Base-by-base conservation (phyloP, 2,113 vertebrate species). In the Pelodiscus sinensis region DNA sequence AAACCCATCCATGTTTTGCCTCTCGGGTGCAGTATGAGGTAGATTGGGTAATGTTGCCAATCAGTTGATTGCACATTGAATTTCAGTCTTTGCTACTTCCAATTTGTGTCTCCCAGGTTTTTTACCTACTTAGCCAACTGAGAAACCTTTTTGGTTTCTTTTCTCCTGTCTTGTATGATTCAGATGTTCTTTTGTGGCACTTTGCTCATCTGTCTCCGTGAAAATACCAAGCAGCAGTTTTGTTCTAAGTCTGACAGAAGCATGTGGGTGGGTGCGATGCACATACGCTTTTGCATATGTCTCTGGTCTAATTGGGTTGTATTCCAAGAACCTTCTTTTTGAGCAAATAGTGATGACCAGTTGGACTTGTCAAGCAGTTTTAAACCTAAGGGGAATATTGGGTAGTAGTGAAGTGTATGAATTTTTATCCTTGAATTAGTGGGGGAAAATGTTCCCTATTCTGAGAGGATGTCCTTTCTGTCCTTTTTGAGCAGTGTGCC, bases 401-500 rank as follows among this genome's bases (percentile, higher is more conserved):
- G 89, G 82, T 93, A 90, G 71, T 52, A 56, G 73, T 62, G 24
- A 68, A 85, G 7, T 29, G 50, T 92, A 81, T 90, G 91, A 92
- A 90, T 93, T 95, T 80, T 85, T 51, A 82, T 87, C 44, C 87
- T 94, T 95, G 87, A 94, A 81, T 93, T 96, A 92, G 83, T 55
- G 51, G 11, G 94, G 94, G 95, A 96, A 1, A 0, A 22, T 8
- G 77, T 85, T 8, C 51, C 50, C 15, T 56, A n/a, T 88, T 96
- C 57, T 90, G 92, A 94, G 82, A 93, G 94, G 94, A 93, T 86
- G 94, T 82, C 62, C 92, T 95, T 92, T 95, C 92, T 81, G 31
- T 96, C 84, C 95, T 89, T 90, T 89, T 87, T 96, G 96, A 96
- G 90, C 93, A 92, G 95, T 94, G 82, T 95, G 77, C 54, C 55